A percentile compares a stretch with the other conserved stretches of the same genome.
These are phyloP conservation scores for Xestoiulus laeticollis DNA, from an alignment of 2,888 invertebrate species.

Conservation along the genomic window DNA sequence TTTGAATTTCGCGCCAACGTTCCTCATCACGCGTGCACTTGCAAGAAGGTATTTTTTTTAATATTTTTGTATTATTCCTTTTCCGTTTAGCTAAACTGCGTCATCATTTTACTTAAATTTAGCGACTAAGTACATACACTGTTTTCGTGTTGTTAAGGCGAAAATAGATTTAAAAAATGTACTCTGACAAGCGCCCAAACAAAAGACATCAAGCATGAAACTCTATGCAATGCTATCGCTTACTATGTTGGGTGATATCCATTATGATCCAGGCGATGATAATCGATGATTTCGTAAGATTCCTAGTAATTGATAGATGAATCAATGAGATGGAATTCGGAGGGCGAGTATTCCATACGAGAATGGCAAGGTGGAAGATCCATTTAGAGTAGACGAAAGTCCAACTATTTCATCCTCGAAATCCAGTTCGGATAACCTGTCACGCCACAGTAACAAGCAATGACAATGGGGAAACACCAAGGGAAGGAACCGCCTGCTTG, in stretches of 20 bases:
- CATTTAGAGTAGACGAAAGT: not conserved
- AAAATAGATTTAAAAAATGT: not conserved
- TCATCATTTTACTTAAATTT: not conserved
- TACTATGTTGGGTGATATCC: constrained; percentile 18
- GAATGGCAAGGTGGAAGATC: not conserved
- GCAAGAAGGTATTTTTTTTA: not conserved
- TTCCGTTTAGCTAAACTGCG: not conserved
- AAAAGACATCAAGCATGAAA: not conserved
- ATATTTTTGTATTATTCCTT: not conserved
- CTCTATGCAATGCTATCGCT: not conserved
- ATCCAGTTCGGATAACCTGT: not conserved
- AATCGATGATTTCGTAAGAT: not conserved
- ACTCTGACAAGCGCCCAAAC: not conserved
- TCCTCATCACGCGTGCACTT: not conserved
- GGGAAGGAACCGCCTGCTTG: not conserved
- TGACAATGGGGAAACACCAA: not conserved
- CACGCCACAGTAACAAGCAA: not conserved
- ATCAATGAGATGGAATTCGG: not conserved
- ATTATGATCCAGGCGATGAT: not conserved
- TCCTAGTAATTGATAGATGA: not conserved
- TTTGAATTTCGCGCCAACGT: not conserved
- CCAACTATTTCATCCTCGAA: not conserved
- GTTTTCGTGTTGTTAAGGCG: not conserved
- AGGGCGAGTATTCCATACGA: not conserved
- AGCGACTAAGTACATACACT: not conserved